These are phyloP conservation scores for Alethe castanea DNA, from an alignment of 2,113 vertebrate species.

Conservation along the genomic window DNA sequence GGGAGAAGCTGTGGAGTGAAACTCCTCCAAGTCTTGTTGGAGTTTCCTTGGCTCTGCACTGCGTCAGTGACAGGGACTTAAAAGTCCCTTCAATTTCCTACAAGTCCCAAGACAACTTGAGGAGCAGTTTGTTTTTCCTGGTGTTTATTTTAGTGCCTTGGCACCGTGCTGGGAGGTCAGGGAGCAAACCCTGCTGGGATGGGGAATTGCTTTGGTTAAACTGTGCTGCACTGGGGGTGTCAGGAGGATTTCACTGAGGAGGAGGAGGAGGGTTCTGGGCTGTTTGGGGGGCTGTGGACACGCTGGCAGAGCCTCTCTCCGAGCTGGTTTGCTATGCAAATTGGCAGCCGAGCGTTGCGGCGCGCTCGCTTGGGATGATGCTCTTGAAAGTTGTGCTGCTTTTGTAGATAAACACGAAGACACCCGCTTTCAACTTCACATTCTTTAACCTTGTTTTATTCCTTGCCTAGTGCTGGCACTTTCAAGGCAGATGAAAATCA, in stretches of 20 bases:
- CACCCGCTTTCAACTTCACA: slow-evolving; percentile 71
- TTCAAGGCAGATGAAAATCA: slow-evolving; percentile 69
- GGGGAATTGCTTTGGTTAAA: background rate
- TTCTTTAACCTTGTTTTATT: slow-evolving; percentile 73
- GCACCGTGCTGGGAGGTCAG: rapidly evolving
- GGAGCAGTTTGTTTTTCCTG: background rate
- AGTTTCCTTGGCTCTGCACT: background rate
- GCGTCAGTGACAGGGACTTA: background rate
- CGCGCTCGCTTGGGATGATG: slow-evolving; percentile 42
- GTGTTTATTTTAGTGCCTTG: background rate
- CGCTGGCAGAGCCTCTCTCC: background rate
- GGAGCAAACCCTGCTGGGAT: rapidly evolving
- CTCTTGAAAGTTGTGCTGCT: slow-evolving; percentile 65
- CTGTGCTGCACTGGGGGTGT: rapidly evolving
- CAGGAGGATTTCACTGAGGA: background rate
- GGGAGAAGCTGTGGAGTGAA: background rate
- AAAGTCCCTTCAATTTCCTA: background rate
- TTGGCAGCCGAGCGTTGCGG: background rate
- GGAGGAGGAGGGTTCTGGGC: background rate
- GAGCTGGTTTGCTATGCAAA: slow-evolving; percentile 41
- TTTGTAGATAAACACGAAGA: slow-evolving; percentile 69
- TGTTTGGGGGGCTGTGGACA: background rate
- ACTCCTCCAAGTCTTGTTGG: background rate
- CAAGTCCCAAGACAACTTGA: background rate
- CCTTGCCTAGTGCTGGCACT: slow-evolving; percentile 67